Conservation (phyloP, 2,113 vertebrate genomes). For the Rhinichthys klamathensis region DNA sequence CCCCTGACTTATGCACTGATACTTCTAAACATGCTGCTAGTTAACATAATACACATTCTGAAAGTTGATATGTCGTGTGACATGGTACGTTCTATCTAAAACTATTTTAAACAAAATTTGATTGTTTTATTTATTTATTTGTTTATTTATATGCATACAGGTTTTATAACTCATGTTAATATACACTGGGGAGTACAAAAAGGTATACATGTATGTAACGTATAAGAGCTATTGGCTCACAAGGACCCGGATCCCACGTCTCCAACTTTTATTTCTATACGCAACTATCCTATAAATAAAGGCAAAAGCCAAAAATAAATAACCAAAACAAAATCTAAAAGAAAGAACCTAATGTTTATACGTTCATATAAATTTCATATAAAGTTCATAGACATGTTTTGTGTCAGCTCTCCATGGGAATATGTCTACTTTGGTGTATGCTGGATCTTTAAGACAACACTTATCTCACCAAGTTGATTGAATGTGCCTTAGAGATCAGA, state of each 20-base stretch:
- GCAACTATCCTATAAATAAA: neutral
- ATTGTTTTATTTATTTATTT: neutral
- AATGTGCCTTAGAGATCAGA: neutral
- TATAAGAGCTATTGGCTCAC: neutral
- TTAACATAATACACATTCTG: neutral
- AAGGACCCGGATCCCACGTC: neutral
- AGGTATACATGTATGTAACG: neutral
- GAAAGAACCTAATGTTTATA: neutral
- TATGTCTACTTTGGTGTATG: neutral
- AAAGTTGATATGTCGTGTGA: neutral
- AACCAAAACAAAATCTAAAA: neutral
- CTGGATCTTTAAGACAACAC: neutral
- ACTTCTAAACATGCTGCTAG: neutral
- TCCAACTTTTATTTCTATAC: neutral
- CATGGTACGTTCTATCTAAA: neutral
- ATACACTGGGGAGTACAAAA: neutral
- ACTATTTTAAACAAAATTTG: neutral
- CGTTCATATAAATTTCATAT: neutral
- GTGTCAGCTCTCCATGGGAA: neutral
- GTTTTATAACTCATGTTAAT: neutral
- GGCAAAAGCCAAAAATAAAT: neutral
- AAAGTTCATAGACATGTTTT: neutral
- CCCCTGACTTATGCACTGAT: neutral
- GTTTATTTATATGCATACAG: neutral
- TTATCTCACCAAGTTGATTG: slow-evolving; percentile 31